These are phyloP conservation scores for Kryptolebias marmoratus DNA, from an alignment of 2,113 vertebrate species.

Conservation along the genomic window DNA sequence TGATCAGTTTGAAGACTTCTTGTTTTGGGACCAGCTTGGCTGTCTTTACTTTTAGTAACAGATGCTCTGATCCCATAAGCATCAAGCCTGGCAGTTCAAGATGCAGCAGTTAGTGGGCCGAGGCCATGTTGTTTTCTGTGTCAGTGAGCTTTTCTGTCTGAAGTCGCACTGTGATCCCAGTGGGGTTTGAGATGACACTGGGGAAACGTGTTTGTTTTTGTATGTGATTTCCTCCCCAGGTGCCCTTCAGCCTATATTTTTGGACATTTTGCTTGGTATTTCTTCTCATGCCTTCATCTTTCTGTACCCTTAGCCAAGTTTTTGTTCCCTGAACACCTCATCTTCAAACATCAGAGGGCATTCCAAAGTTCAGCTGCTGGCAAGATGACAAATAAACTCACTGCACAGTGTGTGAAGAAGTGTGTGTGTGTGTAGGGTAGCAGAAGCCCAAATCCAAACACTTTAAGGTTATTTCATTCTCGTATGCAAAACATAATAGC, in stretches of 20 bases:
- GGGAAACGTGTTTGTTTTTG: constrained; percentile 14
- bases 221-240: constrained; percentile 6
- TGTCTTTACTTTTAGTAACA: constrained; percentile 44
- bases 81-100: constrained; percentile 44
- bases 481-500: not conserved
- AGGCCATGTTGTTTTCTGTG: constrained; percentile 1
- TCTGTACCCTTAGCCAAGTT: not conserved
- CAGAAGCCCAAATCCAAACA: not conserved
- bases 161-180: not conserved
- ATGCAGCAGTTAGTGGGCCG: constrained; percentile 38
- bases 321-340: constrained; percentile 2
- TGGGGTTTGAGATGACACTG: constrained; percentile 8
- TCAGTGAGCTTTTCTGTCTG: constrained; percentile 25
- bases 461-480: not conserved
- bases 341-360: constrained; percentile 35
- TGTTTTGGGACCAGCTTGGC: constrained; percentile 23
- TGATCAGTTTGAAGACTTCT: constrained; percentile 35
- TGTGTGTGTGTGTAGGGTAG: not conserved
- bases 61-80: constrained; percentile 61
- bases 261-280: not conserved
- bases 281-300: constrained; percentile 9
- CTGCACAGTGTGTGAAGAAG: constrained; percentile 5
- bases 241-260: not conserved
- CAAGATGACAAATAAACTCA: constrained; percentile 25
- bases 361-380: constrained; percentile 24